These are phyloP conservation scores for Trigoniulus corallinus DNA, from an alignment of 1,140 invertebrate genomes.

Conservation along the genomic window DNA sequence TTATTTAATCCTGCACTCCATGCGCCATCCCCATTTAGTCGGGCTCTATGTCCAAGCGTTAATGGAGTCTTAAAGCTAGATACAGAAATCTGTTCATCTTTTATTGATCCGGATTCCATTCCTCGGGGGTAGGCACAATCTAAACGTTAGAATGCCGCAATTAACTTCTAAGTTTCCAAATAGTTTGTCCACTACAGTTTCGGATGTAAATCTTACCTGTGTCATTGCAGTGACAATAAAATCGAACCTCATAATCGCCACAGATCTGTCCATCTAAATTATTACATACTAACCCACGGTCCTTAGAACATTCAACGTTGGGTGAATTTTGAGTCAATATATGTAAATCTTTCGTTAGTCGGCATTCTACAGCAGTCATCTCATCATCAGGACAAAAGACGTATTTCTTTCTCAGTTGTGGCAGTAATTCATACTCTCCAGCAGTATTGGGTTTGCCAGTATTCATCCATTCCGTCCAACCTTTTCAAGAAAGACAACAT, in stretches of 20 bases:
- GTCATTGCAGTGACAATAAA: slow-evolving; percentile 25
- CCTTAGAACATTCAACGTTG: slow-evolving; percentile 15
- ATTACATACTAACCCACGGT: slow-evolving; percentile 7
- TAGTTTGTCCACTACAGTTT: neutral
- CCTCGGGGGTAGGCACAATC: slow-evolving; percentile 23
- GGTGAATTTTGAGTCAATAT: slow-evolving; percentile 6
- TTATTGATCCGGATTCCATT: slow-evolving; percentile 21
- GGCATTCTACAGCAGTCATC: slow-evolving; percentile 21
- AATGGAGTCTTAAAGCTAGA: slow-evolving; percentile 18
- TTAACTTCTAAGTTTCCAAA: neutral
- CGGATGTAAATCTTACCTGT: neutral
- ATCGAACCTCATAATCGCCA: slow-evolving; percentile 28
- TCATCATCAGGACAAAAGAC: slow-evolving; percentile 17
- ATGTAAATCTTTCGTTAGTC: slow-evolving; percentile 13
- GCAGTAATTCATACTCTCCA: slow-evolving; percentile 24
- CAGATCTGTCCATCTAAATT: slow-evolving; percentile 14
- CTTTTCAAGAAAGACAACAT: slow-evolving; percentile 8
- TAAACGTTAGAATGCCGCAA: too few species aligned
- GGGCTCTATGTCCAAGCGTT: slow-evolving; percentile 17
- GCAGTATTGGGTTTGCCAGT: slow-evolving; percentile 17
- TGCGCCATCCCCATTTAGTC: slow-evolving; percentile 18
- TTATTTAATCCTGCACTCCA: slow-evolving; percentile 13
- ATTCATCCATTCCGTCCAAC: slow-evolving; percentile 30
- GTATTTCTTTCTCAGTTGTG: slow-evolving; percentile 18
- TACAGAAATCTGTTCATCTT: slow-evolving; percentile 21